Percentiles rank a stretch among this genome's conserved stretches.
Conservation (phyloP, 1,140 invertebrate species). For the Eriocheir sinensis region DNA sequence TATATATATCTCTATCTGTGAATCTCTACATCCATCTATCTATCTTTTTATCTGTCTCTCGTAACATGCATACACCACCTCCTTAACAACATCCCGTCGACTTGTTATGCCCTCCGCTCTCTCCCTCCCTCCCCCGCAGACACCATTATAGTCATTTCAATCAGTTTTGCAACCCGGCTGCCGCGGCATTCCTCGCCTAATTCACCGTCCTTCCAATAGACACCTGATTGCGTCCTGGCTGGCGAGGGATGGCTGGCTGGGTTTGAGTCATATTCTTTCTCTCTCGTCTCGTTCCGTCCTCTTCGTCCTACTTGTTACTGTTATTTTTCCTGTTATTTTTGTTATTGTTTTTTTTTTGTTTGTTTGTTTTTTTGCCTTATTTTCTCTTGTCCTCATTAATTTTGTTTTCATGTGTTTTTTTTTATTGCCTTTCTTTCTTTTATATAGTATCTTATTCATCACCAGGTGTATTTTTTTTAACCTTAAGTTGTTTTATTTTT, state of each 20-base stretch:
- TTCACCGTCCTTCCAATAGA: neutral
- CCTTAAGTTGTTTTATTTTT: neutral
- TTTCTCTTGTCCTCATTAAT: too few species aligned
- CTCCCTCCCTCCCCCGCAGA: neutral
- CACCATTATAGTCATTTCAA: conserved; percentile 27
- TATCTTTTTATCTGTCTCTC: neutral
- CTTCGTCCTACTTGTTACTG: too few species aligned
- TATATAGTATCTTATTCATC: too few species aligned
- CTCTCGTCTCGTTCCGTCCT: too few species aligned
- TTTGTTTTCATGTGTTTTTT: too few species aligned
- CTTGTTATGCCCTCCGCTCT: neutral
- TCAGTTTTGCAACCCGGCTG: conserved; percentile 5
- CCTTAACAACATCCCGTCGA: neutral
- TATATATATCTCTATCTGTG: neutral
- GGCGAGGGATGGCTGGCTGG: too few species aligned
- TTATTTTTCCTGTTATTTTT: neutral
- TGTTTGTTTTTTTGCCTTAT: too few species aligned
- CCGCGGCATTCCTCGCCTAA: neutral
- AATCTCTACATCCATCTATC: neutral
- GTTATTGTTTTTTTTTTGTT: too few species aligned
- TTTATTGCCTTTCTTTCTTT: too few species aligned
- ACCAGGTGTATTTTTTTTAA: too few species aligned
- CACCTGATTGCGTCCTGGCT: too few species aligned
- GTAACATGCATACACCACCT: neutral
- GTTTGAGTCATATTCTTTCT: too few species aligned